Conservation (phyloP, 2,797 vertebrate genomes). For the Melanotaenia maccullochi region DNA sequence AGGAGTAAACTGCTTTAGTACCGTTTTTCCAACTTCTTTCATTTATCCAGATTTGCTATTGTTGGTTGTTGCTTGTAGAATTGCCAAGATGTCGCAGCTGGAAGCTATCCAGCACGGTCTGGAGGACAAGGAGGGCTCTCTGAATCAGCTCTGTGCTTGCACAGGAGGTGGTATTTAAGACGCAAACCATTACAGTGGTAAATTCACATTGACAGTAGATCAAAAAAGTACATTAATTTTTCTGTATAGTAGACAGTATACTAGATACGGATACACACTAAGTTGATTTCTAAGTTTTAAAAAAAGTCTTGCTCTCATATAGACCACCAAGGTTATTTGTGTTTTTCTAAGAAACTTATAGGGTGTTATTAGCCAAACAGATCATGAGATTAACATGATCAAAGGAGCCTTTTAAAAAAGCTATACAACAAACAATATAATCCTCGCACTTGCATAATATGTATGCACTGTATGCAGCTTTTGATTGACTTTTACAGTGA, state of each 20-base stretch:
- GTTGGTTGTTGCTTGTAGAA: too few species aligned
- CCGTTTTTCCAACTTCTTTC: too few species aligned
- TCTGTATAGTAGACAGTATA: background rate
- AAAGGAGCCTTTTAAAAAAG: conserved; percentile 22
- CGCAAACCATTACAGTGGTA: too few species aligned
- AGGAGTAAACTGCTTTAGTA: too few species aligned
- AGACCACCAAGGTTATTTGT: conserved; percentile 34
- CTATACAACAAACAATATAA: conserved; percentile 27
- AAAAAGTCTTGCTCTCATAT: conserved; percentile 18
- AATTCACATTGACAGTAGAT: too few species aligned
- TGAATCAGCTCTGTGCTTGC: too few species aligned
- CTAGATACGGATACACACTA: background rate
- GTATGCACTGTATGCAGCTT: conserved; percentile 7
- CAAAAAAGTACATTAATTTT: too few species aligned
- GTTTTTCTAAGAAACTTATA: conserved; percentile 32
- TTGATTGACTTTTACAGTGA: conserved; percentile 10
- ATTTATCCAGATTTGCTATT: too few species aligned
- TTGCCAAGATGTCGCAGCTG: too few species aligned
- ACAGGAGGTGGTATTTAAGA: too few species aligned
- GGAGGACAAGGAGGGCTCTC: too few species aligned
- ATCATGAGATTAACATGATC: conserved; percentile 41
- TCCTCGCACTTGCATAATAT: conserved; percentile 35
- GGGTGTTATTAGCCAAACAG: conserved; percentile 24
- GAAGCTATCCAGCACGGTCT: too few species aligned
- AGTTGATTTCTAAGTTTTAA: conserved; percentile 1